Conservation (phyloP, 2,797 vertebrate species). For the Oreochromis mossambicus region DNA sequence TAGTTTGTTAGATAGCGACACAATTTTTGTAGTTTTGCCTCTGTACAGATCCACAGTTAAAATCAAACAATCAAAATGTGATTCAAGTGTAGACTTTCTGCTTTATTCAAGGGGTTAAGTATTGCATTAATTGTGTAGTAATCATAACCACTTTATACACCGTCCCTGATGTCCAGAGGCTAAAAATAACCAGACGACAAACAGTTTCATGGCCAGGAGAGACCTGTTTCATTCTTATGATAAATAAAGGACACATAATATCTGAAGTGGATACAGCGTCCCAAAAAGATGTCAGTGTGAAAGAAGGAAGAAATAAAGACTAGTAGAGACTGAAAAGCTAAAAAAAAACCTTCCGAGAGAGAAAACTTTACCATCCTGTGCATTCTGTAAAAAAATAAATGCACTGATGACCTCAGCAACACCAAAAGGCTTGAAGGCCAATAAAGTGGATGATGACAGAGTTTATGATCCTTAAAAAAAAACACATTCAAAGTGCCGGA, state of each 20-base stretch:
- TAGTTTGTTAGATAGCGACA: background rate
- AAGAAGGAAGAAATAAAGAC: background rate
- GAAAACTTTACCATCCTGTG: background rate
- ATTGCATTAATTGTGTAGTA: background rate
- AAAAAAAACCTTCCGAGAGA: background rate
- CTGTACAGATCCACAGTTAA: background rate
- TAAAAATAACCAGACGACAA: background rate
- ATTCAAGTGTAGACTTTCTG: background rate
- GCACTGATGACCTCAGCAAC: background rate
- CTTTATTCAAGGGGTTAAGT: background rate
- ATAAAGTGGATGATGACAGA: background rate
- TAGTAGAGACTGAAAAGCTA: background rate
- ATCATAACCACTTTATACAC: background rate
- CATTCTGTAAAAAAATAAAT: background rate
- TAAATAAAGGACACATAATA: background rate
- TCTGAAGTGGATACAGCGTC: background rate
- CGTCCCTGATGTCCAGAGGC: background rate
- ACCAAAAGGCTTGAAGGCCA: background rate
- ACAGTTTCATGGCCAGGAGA: background rate
- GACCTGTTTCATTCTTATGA: background rate
- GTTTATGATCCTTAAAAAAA: background rate
- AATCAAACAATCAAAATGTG: background rate
- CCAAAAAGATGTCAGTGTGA: background rate
- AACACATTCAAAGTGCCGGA: fast-evolving
- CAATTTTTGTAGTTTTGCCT: background rate